These are phyloP conservation scores for Linnaemya tessellans DNA, from an alignment of 2,888 invertebrate species.

Conservation along the genomic window DNA sequence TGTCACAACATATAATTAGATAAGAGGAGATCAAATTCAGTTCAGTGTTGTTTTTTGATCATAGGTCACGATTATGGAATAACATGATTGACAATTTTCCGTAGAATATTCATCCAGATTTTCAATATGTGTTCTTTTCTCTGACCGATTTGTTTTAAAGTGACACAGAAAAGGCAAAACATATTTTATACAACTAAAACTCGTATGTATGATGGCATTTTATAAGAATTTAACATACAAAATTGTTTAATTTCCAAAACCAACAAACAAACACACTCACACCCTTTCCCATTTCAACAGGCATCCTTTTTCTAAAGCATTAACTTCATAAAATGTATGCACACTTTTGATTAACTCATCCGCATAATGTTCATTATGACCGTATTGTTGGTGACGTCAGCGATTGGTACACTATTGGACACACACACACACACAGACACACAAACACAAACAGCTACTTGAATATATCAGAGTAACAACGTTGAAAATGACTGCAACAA, in stretches of 20 bases:
- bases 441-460: conserved; percentile 32
- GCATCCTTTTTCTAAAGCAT: conserved; percentile 52
- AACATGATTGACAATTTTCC: no score
- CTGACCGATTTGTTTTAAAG: no score
- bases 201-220: neutral
- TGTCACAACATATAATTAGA: no score
- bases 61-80: neutral
- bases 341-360: conserved; percentile 72
- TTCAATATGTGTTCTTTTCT: no score
- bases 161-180: no score
- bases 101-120: neutral
- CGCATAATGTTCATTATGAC: conserved; percentile 73
- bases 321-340: conserved; percentile 59
- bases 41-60: no score
- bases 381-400: conserved; percentile 62
- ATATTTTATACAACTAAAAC: no score
- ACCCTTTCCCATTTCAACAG: neutral
- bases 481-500: conserved; percentile 64
- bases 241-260: neutral
- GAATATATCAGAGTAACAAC: conserved; percentile 44
- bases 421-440: neutral
- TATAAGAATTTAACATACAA: neutral
- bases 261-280: neutral
- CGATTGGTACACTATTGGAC: conserved; percentile 4
- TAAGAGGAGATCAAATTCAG: no score